phyloP scores from a whole-genome alignment of 2,797 vertebrate species.

The Pampus argenteus region DNA sequence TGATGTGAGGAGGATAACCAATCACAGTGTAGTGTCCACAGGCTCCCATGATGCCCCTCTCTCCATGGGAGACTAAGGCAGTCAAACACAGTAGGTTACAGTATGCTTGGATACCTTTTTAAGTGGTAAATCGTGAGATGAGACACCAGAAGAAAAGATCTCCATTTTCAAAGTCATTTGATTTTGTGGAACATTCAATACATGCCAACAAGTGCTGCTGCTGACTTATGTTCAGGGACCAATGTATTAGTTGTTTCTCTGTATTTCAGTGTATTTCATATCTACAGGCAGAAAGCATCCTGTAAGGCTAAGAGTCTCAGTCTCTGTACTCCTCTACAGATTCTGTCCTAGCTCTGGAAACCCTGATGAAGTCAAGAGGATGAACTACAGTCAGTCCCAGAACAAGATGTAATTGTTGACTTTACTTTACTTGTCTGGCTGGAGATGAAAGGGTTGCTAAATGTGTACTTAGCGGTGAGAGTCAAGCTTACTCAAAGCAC shows the following conservation, averaged over 20 bases:
- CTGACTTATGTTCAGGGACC: neutral
- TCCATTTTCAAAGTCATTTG: conserved; percentile 28
- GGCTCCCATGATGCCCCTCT: conserved; percentile 82
- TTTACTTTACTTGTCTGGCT: conserved; percentile 20
- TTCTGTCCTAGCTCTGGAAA: conserved; percentile 2
- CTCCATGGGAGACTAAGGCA: conserved; percentile 84
- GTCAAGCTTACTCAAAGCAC: conserved; percentile 28
- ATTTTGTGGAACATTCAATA: neutral
- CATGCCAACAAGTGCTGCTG: neutral
- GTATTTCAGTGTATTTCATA: neutral
- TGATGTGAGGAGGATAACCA: conserved; percentile 64
- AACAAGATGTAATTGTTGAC: conserved; percentile 31
- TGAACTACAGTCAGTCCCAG: conserved; percentile 18
- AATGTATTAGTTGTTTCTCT: conserved; percentile 8
- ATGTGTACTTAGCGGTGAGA: conserved; percentile 18
- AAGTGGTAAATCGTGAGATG: conserved; percentile 64
- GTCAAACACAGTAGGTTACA: conserved; percentile 78
- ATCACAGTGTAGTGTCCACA: conserved; percentile 85
- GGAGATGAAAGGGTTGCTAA: conserved; percentile 39
- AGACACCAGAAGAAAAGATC: conserved; percentile 65
- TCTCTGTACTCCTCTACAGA: neutral
- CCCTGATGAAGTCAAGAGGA: conserved; percentile 14
- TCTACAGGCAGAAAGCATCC: neutral
- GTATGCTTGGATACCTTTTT: conserved; percentile 54
- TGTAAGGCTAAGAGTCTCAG: neutral